Evolutionary conservation across 2,888 invertebrate species (phyloP).

Genomic region (Ethmia dodecea): DNA sequence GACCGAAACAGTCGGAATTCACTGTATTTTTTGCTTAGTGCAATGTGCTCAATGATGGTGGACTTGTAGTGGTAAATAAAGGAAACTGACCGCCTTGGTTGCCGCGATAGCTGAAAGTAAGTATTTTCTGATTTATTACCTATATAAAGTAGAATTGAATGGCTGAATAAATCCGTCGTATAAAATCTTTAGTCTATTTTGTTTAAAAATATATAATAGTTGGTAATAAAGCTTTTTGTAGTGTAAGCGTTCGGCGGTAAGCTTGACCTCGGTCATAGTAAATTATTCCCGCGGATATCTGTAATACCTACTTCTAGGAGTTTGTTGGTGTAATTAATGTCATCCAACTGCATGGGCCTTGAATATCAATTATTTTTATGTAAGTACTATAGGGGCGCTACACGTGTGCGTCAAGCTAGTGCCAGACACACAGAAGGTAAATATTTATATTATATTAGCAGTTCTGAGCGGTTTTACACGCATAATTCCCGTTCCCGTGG

Average conservation of each 20-base stretch:
- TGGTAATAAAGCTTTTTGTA: slow-evolving; percentile 7
- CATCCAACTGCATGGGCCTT: slow-evolving; percentile 2
- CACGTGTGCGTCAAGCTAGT: too few relatives aligned
- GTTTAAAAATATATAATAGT: too few relatives aligned
- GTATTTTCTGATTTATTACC: slow-evolving; percentile 17
- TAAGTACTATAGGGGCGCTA: too few relatives aligned
- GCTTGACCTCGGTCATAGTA: slow-evolving; percentile 7
- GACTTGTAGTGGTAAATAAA: slow-evolving; percentile 42
- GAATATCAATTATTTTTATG: slow-evolving; percentile 7
- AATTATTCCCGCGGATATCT: neutral
- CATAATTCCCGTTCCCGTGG: too few relatives aligned
- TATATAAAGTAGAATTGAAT: slow-evolving; percentile 11
- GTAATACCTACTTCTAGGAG: neutral
- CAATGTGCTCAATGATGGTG: slow-evolving; percentile 43
- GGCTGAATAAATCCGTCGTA: neutral
- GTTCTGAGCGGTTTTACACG: too few relatives aligned
- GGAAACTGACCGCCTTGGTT: slow-evolving; percentile 6
- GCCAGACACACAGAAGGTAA: too few relatives aligned
- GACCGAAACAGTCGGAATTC: slow-evolving; percentile 36
- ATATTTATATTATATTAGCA: too few relatives aligned
- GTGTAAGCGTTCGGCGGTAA: slow-evolving; percentile 1
- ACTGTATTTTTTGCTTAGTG: slow-evolving; percentile 39
- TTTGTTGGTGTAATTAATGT: slow-evolving; percentile 4
- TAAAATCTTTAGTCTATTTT: slow-evolving; percentile 5
- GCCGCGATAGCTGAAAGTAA: slow-evolving; percentile 19